Evolutionary conservation across 2,888 invertebrate species (phyloP).

Genomic region (Acleris literana): DNA sequence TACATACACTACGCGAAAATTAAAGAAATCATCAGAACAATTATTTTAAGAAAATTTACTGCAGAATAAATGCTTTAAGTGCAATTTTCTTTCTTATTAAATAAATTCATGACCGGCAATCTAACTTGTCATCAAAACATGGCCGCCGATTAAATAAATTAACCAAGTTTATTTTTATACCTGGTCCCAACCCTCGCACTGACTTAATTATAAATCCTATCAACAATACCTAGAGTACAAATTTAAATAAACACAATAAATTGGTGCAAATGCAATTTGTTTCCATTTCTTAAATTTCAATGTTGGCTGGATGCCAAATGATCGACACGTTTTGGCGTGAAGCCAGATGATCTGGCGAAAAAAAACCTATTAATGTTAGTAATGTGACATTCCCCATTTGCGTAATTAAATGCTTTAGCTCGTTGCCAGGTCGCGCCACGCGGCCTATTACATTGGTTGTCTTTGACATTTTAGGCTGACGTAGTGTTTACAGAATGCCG

Average conservation of each 20-base stretch:
- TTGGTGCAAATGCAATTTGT: conserved; percentile 48
- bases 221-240: background rate
- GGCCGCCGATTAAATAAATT: conserved; percentile 17
- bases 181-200: background rate
- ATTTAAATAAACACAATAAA: conserved; percentile 7
- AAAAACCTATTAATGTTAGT: conserved; percentile 36
- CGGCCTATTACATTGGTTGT: background rate
- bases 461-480: background rate
- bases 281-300: conserved; percentile 67
- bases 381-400: conserved; percentile 39
- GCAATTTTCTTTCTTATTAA: conserved; percentile 17
- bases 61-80: conserved; percentile 1
- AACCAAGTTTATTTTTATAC: conserved; percentile 12
- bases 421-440: background rate
- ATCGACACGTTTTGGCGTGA: conserved; percentile 68
- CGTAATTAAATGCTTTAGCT: conserved; percentile 18
- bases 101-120: conserved; percentile 9
- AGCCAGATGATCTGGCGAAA: conserved; percentile 63
- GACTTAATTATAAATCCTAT: conserved; percentile 4
- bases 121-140: conserved; percentile 23
- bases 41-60: background rate
- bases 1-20: too few relatives aligned
- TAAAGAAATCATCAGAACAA: background rate
- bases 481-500: background rate
- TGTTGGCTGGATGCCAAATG: conserved; percentile 68